Conservation (phyloP, 2,113 vertebrate genomes). For the Hydrolagus affinis region DNA sequence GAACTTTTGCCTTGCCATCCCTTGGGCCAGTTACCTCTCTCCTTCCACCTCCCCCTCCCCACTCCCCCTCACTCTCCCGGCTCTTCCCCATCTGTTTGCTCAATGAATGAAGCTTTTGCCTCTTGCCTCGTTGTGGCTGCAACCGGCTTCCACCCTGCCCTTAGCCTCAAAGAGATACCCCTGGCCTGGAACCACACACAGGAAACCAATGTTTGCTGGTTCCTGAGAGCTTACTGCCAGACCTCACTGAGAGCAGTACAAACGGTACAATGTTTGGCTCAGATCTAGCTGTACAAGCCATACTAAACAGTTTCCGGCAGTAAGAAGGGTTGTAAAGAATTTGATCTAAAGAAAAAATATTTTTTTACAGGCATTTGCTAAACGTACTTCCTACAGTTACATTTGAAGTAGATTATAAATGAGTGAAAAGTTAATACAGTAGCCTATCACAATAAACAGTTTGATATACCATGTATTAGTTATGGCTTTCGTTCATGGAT, state of each 20-base stretch:
- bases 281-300: not conserved
- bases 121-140: not conserved
- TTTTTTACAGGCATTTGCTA: not conserved
- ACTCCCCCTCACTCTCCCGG: too few species aligned
- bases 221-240: not conserved
- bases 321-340: not conserved
- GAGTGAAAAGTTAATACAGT: not conserved
- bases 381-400: not conserved
- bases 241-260: not conserved
- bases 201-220: not conserved
- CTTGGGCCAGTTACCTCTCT: not conserved
- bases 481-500: not conserved
- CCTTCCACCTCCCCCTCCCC: too few species aligned
- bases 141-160: not conserved
- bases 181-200: not conserved
- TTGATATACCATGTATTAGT: slow-evolving; percentile 8
- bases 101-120: not conserved
- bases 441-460: not conserved
- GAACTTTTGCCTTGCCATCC: not conserved
- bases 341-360: too few species aligned
- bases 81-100: not conserved
- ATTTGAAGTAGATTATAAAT: not conserved
- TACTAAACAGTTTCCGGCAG: not conserved
- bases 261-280: not conserved
- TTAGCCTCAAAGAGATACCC: not conserved